phyloP scores from a whole-genome alignment of 2,797 vertebrate genomes.

The Mormyrus hasselquistii region DNA sequence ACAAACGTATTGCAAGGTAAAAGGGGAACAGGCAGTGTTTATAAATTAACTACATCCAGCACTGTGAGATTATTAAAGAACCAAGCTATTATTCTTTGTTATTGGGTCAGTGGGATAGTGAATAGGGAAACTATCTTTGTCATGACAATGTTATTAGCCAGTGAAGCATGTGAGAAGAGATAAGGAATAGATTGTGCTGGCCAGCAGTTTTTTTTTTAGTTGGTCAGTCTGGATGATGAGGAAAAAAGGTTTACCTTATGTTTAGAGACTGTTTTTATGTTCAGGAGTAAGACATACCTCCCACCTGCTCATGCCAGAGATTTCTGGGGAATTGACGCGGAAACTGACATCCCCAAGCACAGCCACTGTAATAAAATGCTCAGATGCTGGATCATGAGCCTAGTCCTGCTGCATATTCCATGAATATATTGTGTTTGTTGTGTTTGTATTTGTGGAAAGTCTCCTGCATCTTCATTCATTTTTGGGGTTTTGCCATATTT shows the following conservation, averaged over 20 bases:
- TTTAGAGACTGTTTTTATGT: neutral
- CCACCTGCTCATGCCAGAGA: neutral
- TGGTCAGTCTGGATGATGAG: neutral
- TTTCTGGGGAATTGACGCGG: neutral
- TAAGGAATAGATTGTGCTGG: neutral
- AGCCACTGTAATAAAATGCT: neutral
- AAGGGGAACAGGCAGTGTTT: neutral
- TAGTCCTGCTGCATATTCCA: neutral
- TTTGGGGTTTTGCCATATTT: neutral
- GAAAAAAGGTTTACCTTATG: neutral
- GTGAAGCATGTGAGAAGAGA: neutral
- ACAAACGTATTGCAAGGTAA: neutral
- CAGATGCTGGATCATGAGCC: neutral
- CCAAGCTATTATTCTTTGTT: neutral
- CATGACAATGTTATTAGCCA: neutral
- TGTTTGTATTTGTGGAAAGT: neutral
- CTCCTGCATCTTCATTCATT: neutral
- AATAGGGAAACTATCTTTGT: neutral
- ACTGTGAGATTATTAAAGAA: neutral
- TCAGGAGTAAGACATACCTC: neutral
- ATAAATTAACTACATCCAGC: neutral
- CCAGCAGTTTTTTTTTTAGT: neutral
- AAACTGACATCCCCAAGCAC: neutral
- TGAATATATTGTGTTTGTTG: neutral
- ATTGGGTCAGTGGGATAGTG: neutral